Percentiles rank a stretch among this genome's conserved stretches.
phyloP scores from a whole-genome alignment of 2,797 vertebrate genomes.

The Takifugu rubripes region DNA sequence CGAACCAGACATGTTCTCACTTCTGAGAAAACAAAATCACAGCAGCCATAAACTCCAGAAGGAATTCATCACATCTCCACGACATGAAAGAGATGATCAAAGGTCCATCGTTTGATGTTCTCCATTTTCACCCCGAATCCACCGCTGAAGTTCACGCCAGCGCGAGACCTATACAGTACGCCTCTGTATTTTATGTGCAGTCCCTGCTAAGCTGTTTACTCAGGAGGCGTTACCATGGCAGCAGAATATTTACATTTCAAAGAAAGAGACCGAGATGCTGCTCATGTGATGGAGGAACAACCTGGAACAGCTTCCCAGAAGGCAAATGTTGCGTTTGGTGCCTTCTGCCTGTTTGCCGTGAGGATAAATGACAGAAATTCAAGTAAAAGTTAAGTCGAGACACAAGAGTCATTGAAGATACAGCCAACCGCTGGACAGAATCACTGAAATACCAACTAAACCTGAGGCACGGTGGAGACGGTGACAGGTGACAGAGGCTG shows the following conservation, averaged over 20 bases:
- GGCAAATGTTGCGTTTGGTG: too few species aligned
- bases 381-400: not conserved
- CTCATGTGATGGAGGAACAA: slow-evolving; percentile 31
- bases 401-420: not conserved
- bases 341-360: too few species aligned
- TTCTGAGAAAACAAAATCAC: slow-evolving; percentile 77
- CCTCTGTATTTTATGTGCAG: slow-evolving; percentile 7
- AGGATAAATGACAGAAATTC: not conserved
- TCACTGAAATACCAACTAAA: slow-evolving; percentile 1
- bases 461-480: slow-evolving; percentile 2
- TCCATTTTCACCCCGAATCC: slow-evolving; percentile 42
- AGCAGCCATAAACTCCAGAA: slow-evolving; percentile 71
- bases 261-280: slow-evolving; percentile 35
- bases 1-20: slow-evolving; percentile 65
- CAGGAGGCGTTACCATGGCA: slow-evolving; percentile 56
- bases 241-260: slow-evolving; percentile 67
- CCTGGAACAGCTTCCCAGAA: not conserved
- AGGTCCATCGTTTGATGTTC: slow-evolving; percentile 52
- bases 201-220: slow-evolving; percentile 46
- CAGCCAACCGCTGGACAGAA: not conserved
- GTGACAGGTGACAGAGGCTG: slow-evolving; percentile 48
- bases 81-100: slow-evolving; percentile 71
- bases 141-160: slow-evolving; percentile 50
- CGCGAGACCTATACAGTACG: slow-evolving; percentile 21
- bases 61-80: slow-evolving; percentile 67